Evolutionary conservation across 2,888 invertebrate genomes (phyloP), one percentile per base, ranked within the genome.

Genomic region (Trissolcus japonicus): DNA sequence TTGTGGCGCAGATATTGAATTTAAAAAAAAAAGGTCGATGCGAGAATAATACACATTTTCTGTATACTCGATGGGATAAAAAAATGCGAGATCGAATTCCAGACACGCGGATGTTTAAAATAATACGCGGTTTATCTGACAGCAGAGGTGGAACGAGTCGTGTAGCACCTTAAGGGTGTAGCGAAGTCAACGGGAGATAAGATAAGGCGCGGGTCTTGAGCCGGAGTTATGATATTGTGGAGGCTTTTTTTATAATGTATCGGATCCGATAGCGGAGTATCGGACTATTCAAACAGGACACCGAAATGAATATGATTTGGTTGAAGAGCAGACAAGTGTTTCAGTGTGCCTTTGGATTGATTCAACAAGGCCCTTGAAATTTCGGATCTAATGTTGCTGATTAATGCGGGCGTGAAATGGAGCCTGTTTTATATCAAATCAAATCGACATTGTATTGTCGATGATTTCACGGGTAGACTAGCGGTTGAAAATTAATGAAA

Each of bases 151-250:
- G 59, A 76, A 72, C 67, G 65, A 76, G 66, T 50, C 67, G 62
- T 48, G 19, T 53, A 51, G 76, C 76, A 76, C 76, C 67, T 76
- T 72, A 61, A 71, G 71, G 72, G 66, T 61, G 76, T 76, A 57
- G 40, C 69, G 14, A 19, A 76, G 67, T 65, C 74, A 57, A 62
- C 46, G 55, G 19, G 7, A 61, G 74, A 74, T 74, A 74, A 74
- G 74, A 74, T 74, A 74, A 74, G 40, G 35, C 57, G 46, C 7
- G 73, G 40, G 25, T 62, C 62, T 74, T 57, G 43, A 43, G 48
- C 19, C 19, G 35, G 19, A 73, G 40, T 73, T 73, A 73, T 66
- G 21, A 66, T n/a, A n/a, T 43, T 60, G 48, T 16, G 4, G 54
- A 56, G 50, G 51, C 19, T 16, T 19, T 46, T 61, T 59, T 59